These are phyloP conservation scores for Danio jaintianensis DNA, from an alignment of 2,797 vertebrate genomes.

Conservation along the genomic window DNA sequence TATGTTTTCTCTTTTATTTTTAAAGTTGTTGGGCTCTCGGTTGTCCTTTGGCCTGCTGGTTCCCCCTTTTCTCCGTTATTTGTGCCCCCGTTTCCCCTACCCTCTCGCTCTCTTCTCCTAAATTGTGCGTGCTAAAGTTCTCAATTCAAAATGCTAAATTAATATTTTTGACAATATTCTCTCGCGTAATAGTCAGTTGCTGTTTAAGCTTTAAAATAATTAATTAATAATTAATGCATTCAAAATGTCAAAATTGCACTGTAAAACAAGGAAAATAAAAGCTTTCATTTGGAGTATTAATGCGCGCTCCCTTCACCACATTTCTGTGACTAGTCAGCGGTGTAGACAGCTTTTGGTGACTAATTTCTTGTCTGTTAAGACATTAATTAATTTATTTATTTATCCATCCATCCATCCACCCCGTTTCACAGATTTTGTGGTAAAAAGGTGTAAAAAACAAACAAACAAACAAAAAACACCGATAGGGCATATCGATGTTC, in stretches of 20 bases:
- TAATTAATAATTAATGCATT: no score
- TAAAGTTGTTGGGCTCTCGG: background rate
- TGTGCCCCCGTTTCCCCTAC: background rate
- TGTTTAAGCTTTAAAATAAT: slow-evolving; percentile 30
- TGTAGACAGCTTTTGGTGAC: background rate
- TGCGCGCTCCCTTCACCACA: background rate
- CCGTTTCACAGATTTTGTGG: background rate
- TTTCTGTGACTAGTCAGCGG: background rate
- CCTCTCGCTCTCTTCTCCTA: background rate
- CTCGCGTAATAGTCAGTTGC: background rate
- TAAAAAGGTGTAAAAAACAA: background rate
- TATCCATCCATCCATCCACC: no score
- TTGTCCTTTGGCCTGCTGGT: slow-evolving; percentile 36
- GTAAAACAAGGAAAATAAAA: background rate
- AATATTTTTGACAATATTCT: slow-evolving; percentile 19
- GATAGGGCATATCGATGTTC: background rate
- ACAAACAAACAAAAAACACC: no score
- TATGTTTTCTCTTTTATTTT: background rate
- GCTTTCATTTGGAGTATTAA: background rate
- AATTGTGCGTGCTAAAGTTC: background rate
- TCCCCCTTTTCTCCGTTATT: slow-evolving; percentile 15
- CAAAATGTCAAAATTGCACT: background rate
- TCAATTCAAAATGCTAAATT: background rate
- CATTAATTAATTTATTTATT: background rate
- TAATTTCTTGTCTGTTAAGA: slow-evolving; percentile 1